Conservation (phyloP, 2,797 vertebrate species). For the Oreochromis mossambicus region DNA sequence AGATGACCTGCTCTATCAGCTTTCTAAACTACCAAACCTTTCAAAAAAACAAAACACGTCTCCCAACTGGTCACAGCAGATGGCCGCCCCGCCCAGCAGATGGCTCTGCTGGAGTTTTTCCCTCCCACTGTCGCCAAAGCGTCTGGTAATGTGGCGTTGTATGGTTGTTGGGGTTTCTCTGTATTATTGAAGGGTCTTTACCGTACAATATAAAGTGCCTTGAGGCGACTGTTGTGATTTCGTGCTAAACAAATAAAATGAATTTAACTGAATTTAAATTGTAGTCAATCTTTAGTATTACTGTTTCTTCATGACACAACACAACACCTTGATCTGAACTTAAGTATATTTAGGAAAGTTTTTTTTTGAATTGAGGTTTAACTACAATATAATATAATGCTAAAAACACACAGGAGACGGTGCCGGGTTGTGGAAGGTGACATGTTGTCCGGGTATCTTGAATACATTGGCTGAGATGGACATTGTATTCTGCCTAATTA, state of each 20-base stretch:
- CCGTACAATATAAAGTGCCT: neutral
- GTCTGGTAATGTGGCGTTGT: neutral
- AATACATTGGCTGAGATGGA: neutral
- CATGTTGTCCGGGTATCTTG: neutral
- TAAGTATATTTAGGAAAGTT: neutral
- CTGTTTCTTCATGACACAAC: neutral
- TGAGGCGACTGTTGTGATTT: neutral
- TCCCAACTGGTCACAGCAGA: neutral
- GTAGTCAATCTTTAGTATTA: neutral
- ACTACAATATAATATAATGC: neutral
- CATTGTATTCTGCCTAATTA: neutral
- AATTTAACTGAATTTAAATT: neutral
- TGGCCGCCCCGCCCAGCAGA: rapidly evolving
- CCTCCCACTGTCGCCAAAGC: neutral
- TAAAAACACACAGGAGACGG: neutral
- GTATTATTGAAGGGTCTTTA: neutral
- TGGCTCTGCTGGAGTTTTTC: neutral
- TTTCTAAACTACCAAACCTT: neutral
- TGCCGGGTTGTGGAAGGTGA: rapidly evolving
- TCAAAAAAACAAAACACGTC: neutral
- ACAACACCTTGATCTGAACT: neutral
- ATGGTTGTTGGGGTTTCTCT: neutral
- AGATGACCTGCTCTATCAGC: neutral
- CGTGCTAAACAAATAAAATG: rapidly evolving
- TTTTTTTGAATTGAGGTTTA: neutral